Conservation (phyloP, 2,113 vertebrate genomes). For the Corapipo altera region DNA sequence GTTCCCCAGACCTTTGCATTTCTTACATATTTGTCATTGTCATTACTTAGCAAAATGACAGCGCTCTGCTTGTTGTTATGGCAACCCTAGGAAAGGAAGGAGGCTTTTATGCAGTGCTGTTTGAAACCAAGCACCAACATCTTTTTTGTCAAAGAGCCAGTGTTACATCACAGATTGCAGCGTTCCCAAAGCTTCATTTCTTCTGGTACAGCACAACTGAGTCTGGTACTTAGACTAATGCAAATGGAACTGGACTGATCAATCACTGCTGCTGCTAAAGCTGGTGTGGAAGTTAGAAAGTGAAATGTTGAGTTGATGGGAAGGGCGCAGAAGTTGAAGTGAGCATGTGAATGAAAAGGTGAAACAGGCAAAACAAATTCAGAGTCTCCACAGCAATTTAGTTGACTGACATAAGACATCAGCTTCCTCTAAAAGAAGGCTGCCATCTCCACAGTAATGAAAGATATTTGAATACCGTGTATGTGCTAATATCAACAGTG, state of each 20-base stretch:
- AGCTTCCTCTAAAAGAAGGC: not conserved
- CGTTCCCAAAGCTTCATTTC: not conserved
- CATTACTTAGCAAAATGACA: slow-evolving; percentile 46
- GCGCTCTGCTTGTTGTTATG: slow-evolving; percentile 10
- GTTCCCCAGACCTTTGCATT: slow-evolving; percentile 29
- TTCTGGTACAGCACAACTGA: not conserved
- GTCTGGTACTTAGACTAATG: not conserved
- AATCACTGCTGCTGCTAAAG: not conserved
- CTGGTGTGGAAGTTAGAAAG: not conserved
- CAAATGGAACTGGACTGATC: not conserved
- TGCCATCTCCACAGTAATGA: not conserved
- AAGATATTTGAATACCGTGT: not conserved
- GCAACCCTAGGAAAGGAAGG: not conserved
- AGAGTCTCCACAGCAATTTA: not conserved
- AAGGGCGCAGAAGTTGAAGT: not conserved
- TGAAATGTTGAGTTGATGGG: not conserved
- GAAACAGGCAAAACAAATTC: not conserved
- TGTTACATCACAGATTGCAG: not conserved
- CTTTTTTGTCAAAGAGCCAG: slow-evolving; percentile 19
- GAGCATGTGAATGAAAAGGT: not conserved
- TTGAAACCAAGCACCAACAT: not conserved
- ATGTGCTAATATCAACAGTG: not conserved
- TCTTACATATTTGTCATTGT: slow-evolving; percentile 50
- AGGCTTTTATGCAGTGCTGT: not conserved
- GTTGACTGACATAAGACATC: not conserved